These are phyloP conservation scores for Proterorhinus semilunaris DNA, from an alignment of 2,113 vertebrate species.

Conservation along the genomic window DNA sequence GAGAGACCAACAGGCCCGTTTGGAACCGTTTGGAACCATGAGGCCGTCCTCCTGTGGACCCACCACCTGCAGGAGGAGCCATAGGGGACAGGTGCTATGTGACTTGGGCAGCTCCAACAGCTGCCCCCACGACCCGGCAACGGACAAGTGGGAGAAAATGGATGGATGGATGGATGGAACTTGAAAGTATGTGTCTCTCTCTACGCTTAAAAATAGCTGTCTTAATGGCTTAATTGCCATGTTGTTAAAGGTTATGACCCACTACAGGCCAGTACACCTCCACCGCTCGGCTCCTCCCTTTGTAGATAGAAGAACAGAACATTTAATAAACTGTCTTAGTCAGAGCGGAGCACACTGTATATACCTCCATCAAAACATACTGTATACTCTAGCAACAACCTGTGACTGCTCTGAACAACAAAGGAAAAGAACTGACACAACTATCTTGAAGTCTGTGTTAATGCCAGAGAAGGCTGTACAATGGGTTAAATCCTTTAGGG, in stretches of 20 bases:
- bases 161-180: too few relatives aligned
- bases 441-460: conserved; percentile 9
- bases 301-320: conserved; percentile 20
- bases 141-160: too few relatives aligned
- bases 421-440: conserved; percentile 14
- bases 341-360: conserved; percentile 18
- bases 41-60: too few relatives aligned
- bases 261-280: conserved; percentile 23
- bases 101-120: too few relatives aligned
- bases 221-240: conserved; percentile 19
- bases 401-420: conserved; percentile 9
- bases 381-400: conserved; percentile 30
- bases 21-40: too few relatives aligned
- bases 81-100: too few relatives aligned
- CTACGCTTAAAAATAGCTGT: conserved; percentile 47
- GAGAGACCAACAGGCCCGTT: too few relatives aligned
- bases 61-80: too few relatives aligned
- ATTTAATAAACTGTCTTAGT: conserved; percentile 45
- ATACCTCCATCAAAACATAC: conserved; percentile 41
- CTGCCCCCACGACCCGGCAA: too few relatives aligned
- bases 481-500: conserved; percentile 6
- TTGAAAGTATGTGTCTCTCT: conserved; percentile 24
- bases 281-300: conserved; percentile 11
- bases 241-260: conserved; percentile 15
- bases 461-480: conserved; percentile 4